Evolutionary conservation across 1,140 invertebrate species (phyloP), one percentile per base, ranked within the genome.

Genomic region (Pseudomyrmex concolor): DNA sequence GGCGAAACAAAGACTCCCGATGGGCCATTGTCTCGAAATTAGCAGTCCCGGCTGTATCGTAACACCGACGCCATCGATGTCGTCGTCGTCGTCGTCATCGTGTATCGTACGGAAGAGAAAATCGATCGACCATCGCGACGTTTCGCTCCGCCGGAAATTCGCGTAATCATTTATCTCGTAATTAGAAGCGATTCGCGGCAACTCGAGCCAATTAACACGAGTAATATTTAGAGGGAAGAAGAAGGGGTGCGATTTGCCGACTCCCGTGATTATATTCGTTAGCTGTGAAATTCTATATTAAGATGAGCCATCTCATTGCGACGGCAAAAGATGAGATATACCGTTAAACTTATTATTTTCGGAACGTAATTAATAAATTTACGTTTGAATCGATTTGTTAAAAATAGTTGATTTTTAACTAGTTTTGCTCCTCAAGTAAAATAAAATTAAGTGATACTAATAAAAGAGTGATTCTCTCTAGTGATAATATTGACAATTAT

Each of bases 21-120:
- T 73, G 83, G 86, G 22, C 76, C 78, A 89, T 89, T 89, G 86
- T 88, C 73, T 86, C 86, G 84, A 86, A 89, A 89, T 89, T 89
- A 89, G 86, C 87, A 54, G 78, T 50, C 51, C 73, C 59, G 84
- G 67, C 73, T 72, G 81, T 84, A 82, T 51, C 55, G 85, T 74
- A 68, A 55, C 68, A 63, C 34, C 54, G 50, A 81, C 59, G 54
- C 15, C 60, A 86, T 86, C 67, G 80, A 83, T 76, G 78, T 45
- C 64, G 70, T 43, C 51, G 67, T 57, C 68, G 55, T 83, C 19
- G 45, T 34, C 50, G 64, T 51, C 54, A 22, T 57, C 43, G 64
- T 72, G 48, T 17, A 17, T 22, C 9, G 17, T 51, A n/a, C 19
- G 34, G 17, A 59, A 25, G 13, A 12, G 19, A 34, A 60, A n/a